Evolutionary conservation across 2,797 vertebrate species (phyloP).

Genomic region (Clarias pachynema): DNA sequence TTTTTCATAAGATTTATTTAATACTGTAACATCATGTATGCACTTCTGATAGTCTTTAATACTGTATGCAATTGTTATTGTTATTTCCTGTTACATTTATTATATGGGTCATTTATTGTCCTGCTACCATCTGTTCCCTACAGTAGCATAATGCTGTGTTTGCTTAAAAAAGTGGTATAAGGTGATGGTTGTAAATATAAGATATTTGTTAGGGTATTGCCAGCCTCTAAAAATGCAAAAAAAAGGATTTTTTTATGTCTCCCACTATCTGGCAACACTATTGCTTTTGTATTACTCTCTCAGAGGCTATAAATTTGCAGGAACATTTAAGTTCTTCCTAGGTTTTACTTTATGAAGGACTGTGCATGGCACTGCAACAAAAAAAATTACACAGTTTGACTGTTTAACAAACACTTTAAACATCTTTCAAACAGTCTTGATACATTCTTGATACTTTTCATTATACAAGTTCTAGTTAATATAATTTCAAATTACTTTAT

Average conservation of each 20-base stretch:
- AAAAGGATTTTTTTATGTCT: constrained; percentile 68
- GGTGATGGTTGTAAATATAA: constrained; percentile 68
- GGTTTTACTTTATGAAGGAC: constrained; percentile 48
- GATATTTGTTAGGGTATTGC: constrained; percentile 77
- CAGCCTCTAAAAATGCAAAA: constrained; percentile 68
- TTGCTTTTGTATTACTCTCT: constrained; percentile 79
- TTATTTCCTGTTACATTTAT: constrained; percentile 70
- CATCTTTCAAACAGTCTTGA: neutral
- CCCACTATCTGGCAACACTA: constrained; percentile 79
- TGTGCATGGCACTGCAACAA: constrained; percentile 15
- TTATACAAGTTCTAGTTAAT: neutral
- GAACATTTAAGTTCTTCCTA: constrained; percentile 69
- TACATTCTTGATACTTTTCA: neutral
- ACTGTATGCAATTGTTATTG: constrained; percentile 64
- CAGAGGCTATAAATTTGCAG: constrained; percentile 75
- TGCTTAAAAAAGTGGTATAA: constrained; percentile 64
- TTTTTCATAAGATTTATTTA: constrained; percentile 36
- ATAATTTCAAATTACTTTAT: neutral
- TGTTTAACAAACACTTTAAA: neutral
- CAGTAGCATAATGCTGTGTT: constrained; percentile 66
- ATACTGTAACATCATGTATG: constrained; percentile 40
- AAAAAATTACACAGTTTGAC: neutral
- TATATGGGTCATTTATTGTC: constrained; percentile 72
- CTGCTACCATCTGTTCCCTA: constrained; percentile 67
- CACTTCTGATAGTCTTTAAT: constrained; percentile 53